Evolutionary conservation across 2,797 vertebrate species (phyloP), one percentile per base, ranked within the genome.

Genomic region (Gymnodraco acuticeps): DNA sequence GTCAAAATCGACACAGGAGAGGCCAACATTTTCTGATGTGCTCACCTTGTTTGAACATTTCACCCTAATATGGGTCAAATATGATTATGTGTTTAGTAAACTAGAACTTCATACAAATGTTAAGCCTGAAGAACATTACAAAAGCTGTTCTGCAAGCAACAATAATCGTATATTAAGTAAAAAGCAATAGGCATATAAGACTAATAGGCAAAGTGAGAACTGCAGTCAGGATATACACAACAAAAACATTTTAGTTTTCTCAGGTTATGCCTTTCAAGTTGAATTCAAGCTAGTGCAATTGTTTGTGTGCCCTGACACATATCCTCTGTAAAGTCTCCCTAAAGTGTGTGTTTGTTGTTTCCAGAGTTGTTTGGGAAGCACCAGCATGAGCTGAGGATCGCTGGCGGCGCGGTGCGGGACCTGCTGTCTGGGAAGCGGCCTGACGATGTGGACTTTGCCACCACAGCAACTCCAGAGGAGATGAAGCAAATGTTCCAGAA

Each of bases 381-480:
- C 84, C 94, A 95, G n/a, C 93, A 95, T 53, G 97, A 99, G 91
- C 87, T 99, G 82, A 95, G 98, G 47, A 98, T 99, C 75, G 98
- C 98, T 0, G 98, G 98, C 20, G 98, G 98, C 3, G 98, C 98
- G 0, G 98, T 99, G 13, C 94, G 98, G 31, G 98, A 99, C 87
- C 94, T 99, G 14, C 89, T 99, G 9, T 96, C 90, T 0, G 98
- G 97, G 2, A 94, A 95, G 62, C 94, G 93, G 10, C 98, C 98
- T 0, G 95, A 98, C 48, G 98, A 99, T 84, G 89, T 99, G 64
- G 98, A 99, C 85, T 99, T 99, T 85, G 98, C 98, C 70, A 99
- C 97, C 16, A 98, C 97, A 0, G 98, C 98, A 1, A 99, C 98
- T 0, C 98, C 98, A 0, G 92, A 93, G 12, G 94, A 98, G 88